A percentile compares a stretch with the other conserved stretches of the same genome.
Evolutionary conservation across 2,888 invertebrate genomes (phyloP).

Genomic region (Orthonevra nobilis): DNA sequence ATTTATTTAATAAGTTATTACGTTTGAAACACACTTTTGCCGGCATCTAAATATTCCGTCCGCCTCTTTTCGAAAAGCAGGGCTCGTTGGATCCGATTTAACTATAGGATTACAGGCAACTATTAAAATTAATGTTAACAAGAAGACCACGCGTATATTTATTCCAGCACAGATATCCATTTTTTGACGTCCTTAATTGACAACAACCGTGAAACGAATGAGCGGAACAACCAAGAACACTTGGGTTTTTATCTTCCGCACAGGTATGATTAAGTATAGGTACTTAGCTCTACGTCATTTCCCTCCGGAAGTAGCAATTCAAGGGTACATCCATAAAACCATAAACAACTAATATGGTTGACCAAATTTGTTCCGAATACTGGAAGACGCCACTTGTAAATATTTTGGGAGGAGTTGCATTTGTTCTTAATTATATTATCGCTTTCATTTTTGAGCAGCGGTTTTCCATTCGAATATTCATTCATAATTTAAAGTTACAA

Average conservation of each 20-base stretch:
- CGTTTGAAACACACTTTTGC: slow-evolving; percentile 34
- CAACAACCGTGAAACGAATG: too few species aligned
- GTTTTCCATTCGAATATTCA: not conserved
- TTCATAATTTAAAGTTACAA: too few species aligned
- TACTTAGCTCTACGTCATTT: not conserved
- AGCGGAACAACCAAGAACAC: too few species aligned
- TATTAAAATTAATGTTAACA: too few species aligned
- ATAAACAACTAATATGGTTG: not conserved
- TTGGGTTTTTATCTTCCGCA: not conserved
- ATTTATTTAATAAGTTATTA: slow-evolving; percentile 4
- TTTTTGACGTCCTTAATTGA: too few species aligned
- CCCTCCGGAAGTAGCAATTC: slow-evolving; percentile 22
- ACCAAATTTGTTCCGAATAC: not conserved
- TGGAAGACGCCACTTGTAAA: not conserved
- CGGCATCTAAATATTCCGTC: slow-evolving; percentile 17
- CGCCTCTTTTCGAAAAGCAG: not conserved
- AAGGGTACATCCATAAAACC: slow-evolving; percentile 3
- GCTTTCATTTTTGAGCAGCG: too few species aligned
- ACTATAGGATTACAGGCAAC: not conserved
- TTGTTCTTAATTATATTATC: not conserved
- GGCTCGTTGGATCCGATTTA: not conserved
- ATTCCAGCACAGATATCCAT: too few species aligned
- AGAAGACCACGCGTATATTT: too few species aligned
- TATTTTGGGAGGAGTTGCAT: not conserved
- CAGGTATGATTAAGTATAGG: not conserved